Evolutionary conservation across 2,113 vertebrate genomes (phyloP).

Genomic region (Mirounga angustirostris): DNA sequence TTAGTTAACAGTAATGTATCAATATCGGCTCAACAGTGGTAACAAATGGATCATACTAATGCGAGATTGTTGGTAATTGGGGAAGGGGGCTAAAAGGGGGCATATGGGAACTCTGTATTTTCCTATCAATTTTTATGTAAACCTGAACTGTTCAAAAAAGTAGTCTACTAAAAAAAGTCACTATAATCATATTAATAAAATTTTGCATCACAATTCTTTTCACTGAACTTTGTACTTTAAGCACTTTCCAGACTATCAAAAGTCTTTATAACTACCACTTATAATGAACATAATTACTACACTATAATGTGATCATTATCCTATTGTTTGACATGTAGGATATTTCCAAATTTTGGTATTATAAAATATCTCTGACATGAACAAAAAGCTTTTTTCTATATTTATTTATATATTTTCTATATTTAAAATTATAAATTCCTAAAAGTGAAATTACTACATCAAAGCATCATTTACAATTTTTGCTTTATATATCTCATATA

Average conservation of each 20-base stretch:
- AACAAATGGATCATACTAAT: neutral
- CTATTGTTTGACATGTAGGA: neutral
- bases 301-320: neutral
- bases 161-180: neutral
- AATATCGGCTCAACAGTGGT: neutral
- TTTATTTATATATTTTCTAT: conserved; percentile 6
- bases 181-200: neutral
- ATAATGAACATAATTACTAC: neutral
- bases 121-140: neutral
- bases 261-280: neutral
- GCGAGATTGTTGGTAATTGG: neutral
- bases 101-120: neutral
- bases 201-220: neutral
- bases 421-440: conserved; percentile 21
- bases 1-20: neutral
- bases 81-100: fast-evolving
- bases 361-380: conserved; percentile 20
- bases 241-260: neutral
- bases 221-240: neutral
- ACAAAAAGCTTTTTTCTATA: neutral
- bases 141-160: neutral
- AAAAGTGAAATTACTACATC: neutral
- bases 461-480: neutral
- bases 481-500: neutral
- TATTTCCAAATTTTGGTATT: conserved; percentile 20